Evolutionary conservation across 2,888 invertebrate genomes (phyloP).

Genomic region (Sesia bembeciformis): DNA sequence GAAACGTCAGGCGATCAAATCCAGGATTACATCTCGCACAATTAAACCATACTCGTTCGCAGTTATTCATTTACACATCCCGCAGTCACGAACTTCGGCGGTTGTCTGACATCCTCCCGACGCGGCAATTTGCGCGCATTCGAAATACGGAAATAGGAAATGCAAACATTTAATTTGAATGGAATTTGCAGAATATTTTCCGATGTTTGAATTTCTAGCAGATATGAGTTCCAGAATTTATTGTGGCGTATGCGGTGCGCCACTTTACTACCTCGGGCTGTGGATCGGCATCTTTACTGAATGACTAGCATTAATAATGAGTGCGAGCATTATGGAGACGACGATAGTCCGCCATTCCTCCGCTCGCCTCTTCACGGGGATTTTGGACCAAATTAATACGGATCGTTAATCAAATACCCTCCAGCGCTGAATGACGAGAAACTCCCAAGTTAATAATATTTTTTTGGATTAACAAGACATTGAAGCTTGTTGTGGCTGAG

Average conservation of each 20-base stretch:
- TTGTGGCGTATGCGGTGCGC: not conserved
- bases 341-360: conserved; percentile 33
- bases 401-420: conserved; percentile 58
- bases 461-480: conserved; percentile 26
- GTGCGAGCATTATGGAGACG: conserved; percentile 22
- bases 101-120: conserved; percentile 11
- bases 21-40: conserved; percentile 17
- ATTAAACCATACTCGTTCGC: conserved; percentile 17
- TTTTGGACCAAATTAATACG: conserved; percentile 55
- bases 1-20: conserved; percentile 27
- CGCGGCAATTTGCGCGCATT: not conserved
- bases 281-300: conserved; percentile 8
- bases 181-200: not conserved
- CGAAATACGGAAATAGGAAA: not conserved
- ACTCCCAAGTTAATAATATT: conserved; percentile 33
- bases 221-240: not conserved
- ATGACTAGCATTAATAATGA: conserved; percentile 41
- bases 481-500: not conserved
- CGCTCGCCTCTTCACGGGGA: conserved; percentile 39
- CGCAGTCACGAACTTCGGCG: conserved; percentile 13
- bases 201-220: not conserved
- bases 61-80: conserved; percentile 15
- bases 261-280: not conserved
- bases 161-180: not conserved
- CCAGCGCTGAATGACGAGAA: conserved; percentile 34